These are phyloP conservation scores for Ivindomyrus marchei DNA, from an alignment of 2,113 vertebrate genomes.

Conservation along the genomic window DNA sequence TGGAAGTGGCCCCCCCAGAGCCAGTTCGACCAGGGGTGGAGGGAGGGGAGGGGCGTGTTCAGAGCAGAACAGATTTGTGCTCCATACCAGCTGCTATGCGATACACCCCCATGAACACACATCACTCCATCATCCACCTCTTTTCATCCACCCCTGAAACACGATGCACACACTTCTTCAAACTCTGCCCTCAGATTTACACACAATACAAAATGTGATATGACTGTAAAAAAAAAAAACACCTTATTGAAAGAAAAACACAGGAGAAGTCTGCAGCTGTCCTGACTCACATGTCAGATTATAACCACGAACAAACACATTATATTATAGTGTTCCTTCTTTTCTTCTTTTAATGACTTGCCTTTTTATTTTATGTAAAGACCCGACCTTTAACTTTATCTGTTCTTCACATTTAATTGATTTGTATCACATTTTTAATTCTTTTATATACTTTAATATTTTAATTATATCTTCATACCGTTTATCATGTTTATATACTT, in stretches of 20 bases:
- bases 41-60: not conserved
- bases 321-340: not conserved
- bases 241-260: not conserved
- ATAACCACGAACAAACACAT: not conserved
- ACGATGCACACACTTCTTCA: not conserved
- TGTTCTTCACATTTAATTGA: not conserved
- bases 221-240: not conserved
- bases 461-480: not conserved
- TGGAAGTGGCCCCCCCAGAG: not conserved
- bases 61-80: not conserved
- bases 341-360: not conserved
- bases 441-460: not conserved
- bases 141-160: not conserved
- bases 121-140: not conserved
- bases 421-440: not conserved
- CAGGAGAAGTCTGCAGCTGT: not conserved
- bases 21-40: not conserved
- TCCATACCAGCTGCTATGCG: not conserved
- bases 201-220: not conserved
- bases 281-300: not conserved
- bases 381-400: not conserved
- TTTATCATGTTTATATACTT: not conserved
- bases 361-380: not conserved
- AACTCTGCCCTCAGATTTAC: not conserved
- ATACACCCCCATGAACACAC: not conserved